Percentiles rank a stretch among this genome's conserved stretches.
These are phyloP conservation scores for Acanthoscelides obtectus DNA, from an alignment of 2,888 invertebrate genomes.

Conservation along the genomic window DNA sequence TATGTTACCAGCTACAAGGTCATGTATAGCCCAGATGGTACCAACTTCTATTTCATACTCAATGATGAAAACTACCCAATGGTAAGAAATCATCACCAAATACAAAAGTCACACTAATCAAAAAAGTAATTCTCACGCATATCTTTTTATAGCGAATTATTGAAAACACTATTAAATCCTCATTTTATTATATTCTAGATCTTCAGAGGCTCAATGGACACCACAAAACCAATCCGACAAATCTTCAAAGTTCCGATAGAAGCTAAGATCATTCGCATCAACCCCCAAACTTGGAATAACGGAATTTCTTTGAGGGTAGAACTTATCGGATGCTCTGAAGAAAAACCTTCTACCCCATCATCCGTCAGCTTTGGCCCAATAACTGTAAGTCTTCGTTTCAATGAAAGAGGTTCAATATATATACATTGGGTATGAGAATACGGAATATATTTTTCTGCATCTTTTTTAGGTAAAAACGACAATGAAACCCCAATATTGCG, in stretches of 20 bases:
- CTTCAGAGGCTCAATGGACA: conserved; percentile 69
- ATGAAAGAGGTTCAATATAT: too few relatives aligned
- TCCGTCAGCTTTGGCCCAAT: conserved; percentile 14
- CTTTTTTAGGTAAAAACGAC: not conserved
- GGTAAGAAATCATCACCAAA: conserved; percentile 39
- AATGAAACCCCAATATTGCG: conserved; percentile 47
- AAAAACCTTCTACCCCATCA: conserved; percentile 21
- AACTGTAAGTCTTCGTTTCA: conserved; percentile 13
- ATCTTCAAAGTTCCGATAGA: conserved; percentile 70
- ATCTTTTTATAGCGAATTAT: not conserved
- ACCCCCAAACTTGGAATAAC: conserved; percentile 71
- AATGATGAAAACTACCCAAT: conserved; percentile 49
- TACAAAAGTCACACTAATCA: too few relatives aligned
- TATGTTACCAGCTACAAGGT: conserved; percentile 76
- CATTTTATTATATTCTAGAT: conserved; percentile 49
- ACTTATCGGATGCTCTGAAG: conserved; percentile 64
- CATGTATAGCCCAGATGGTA: conserved; percentile 55
- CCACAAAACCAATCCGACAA: conserved; percentile 55
- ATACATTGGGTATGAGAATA: too few relatives aligned
- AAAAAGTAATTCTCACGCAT: too few relatives aligned
- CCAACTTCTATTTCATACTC: conserved; percentile 55
- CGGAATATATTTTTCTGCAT: too few relatives aligned
- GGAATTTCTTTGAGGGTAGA: conserved; percentile 63
- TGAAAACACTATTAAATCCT: too few relatives aligned
- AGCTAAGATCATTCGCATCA: conserved; percentile 66